phyloP scores from a whole-genome alignment of 1,140 invertebrate genomes.

The Zaprionus nigranus region DNA sequence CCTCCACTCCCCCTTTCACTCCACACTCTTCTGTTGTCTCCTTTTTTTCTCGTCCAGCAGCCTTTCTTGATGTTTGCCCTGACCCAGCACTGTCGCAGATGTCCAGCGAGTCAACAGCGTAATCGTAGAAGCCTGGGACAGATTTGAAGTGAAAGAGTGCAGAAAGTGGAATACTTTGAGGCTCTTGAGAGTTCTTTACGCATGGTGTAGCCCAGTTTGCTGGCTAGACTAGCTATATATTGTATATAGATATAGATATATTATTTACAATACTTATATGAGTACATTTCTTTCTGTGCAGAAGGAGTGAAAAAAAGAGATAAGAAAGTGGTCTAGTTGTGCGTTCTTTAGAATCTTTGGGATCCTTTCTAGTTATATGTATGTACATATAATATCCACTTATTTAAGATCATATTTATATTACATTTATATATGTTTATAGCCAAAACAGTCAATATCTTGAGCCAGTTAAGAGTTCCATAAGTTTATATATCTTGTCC shows the following conservation, averaged over 20 bases:
- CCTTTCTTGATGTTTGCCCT: slow-evolving; percentile 59
- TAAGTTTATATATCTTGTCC: too few species aligned
- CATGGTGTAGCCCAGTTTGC: not conserved
- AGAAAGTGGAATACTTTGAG: slow-evolving; percentile 8
- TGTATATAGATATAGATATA: too few species aligned
- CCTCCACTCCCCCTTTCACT: not conserved
- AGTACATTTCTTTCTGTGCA: too few species aligned
- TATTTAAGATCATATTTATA: not conserved
- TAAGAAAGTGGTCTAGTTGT: too few species aligned
- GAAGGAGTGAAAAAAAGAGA: too few species aligned
- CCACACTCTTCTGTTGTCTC: not conserved
- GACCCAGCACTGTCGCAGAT: slow-evolving; percentile 45
- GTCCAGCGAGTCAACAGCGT: slow-evolving; percentile 51
- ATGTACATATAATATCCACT: too few species aligned
- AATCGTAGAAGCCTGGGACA: slow-evolving; percentile 61
- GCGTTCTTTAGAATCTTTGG: too few species aligned
- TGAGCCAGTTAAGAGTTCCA: too few species aligned
- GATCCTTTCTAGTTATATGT: too few species aligned
- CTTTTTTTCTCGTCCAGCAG: slow-evolving; percentile 44
- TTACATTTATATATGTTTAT: too few species aligned
- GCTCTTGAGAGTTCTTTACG: not conserved
- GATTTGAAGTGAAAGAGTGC: not conserved
- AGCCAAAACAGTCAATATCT: too few species aligned
- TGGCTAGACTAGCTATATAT: not conserved
- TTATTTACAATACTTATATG: too few species aligned